A percentile compares a stretch with the other conserved stretches of the same genome.
These are phyloP conservation scores for Andinoacara biseriatus DNA, from an alignment of 2,113 vertebrate species.

Conservation along the genomic window DNA sequence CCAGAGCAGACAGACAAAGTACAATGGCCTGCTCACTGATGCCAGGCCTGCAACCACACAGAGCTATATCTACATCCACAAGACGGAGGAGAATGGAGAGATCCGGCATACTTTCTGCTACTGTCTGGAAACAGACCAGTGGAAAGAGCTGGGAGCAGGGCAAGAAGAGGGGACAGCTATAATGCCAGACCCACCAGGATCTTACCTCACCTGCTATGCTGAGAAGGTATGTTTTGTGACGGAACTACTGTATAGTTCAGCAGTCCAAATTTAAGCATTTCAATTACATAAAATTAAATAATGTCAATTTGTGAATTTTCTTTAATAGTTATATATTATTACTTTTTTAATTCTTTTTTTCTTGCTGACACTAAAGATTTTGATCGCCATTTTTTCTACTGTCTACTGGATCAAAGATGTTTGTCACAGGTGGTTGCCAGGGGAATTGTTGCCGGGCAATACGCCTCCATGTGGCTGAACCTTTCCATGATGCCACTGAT, in stretches of 20 bases:
- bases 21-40: constrained; percentile 87
- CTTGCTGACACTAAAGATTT: neutral
- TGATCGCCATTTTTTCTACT: neutral
- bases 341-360: neutral
- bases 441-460: constrained; percentile 89
- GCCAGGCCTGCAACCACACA: constrained; percentile 91
- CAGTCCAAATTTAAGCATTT: neutral
- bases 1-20: constrained; percentile 78
- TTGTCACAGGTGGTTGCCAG: constrained; percentile 93
- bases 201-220: constrained; percentile 88
- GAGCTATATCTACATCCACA: constrained; percentile 96
- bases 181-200: constrained; percentile 89
- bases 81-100: constrained; percentile 90
- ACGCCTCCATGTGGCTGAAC: constrained; percentile 90
- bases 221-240: constrained; percentile 81
- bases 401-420: constrained; percentile 73
- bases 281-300: neutral
- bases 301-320: neutral
- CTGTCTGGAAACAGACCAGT: constrained; percentile 87
- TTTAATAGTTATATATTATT: neutral
- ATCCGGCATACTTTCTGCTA: constrained; percentile 91
- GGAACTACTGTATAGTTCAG: neutral
- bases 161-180: constrained; percentile 37
- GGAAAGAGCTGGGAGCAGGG: constrained; percentile 86
- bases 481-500: constrained; percentile 89